Evolutionary conservation across 2,888 invertebrate genomes (phyloP).

Genomic region (Xestobium rufovillosum): DNA sequence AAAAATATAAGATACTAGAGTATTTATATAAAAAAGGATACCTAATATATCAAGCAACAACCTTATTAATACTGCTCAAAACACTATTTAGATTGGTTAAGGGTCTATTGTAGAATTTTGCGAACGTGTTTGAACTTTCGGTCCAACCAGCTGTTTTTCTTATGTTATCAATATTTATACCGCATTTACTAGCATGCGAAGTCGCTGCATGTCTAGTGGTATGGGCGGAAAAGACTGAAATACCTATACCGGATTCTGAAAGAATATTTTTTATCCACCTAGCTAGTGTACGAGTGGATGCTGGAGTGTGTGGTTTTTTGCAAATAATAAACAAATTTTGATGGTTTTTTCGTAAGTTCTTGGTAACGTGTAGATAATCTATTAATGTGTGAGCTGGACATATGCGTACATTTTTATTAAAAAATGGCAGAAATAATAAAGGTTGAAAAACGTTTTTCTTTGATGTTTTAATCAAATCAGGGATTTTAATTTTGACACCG

Average conservation of each 20-base stretch:
- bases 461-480: slow-evolving; percentile 14
- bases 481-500: slow-evolving; percentile 13
- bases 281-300: slow-evolving; percentile 11
- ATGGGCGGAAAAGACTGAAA: slow-evolving; percentile 13
- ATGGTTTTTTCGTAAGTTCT: neutral
- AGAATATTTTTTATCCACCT: slow-evolving; percentile 18
- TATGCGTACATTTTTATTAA: too few species aligned
- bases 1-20: too few species aligned
- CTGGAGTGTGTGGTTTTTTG: slow-evolving; percentile 15
- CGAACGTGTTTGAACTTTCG: slow-evolving; percentile 12
- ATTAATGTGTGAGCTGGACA: slow-evolving; percentile 1
- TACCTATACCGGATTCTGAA: slow-evolving; percentile 14
- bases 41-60: too few species aligned
- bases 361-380: neutral
- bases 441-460: neutral
- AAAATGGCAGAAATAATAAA: neutral
- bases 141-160: slow-evolving; percentile 16
- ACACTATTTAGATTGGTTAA: too few species aligned
- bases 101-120: slow-evolving; percentile 14
- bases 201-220: slow-evolving; percentile 21
- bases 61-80: too few species aligned
- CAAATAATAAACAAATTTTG: slow-evolving; percentile 13
- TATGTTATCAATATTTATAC: slow-evolving; percentile 15
- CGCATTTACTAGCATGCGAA: slow-evolving; percentile 13
- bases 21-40: too few species aligned